Conservation (phyloP, 2,113 vertebrate species). For the Sinocyclocheilus grahami region DNA sequence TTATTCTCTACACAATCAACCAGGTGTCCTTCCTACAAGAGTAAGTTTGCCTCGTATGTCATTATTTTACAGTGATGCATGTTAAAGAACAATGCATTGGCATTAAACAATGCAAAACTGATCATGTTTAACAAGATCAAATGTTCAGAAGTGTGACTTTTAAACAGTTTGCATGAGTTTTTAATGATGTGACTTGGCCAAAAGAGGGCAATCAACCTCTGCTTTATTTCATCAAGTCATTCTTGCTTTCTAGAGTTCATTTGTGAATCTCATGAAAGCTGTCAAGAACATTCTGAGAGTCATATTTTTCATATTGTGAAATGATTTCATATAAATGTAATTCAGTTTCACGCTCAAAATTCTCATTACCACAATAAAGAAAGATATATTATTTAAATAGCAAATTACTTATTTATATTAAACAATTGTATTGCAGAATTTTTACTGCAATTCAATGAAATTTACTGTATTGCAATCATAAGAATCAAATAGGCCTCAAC, state of each 20-base stretch:
- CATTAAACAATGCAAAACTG: not conserved
- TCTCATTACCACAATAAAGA: not conserved
- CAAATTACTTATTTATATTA: not conserved
- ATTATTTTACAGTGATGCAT: too few species aligned
- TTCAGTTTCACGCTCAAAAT: not conserved
- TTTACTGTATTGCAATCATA: not conserved
- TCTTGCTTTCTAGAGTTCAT: not conserved
- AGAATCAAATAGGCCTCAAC: not conserved
- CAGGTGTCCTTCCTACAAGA: slow-evolving; percentile 73
- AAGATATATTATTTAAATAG: not conserved
- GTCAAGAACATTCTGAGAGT: too few species aligned
- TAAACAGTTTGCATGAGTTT: not conserved
- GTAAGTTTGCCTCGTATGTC: slow-evolving; percentile 75
- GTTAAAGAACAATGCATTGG: not conserved
- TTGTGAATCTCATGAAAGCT: not conserved
- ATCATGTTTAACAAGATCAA: not conserved
- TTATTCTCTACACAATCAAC: slow-evolving; percentile 77
- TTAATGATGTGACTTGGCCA: not conserved
- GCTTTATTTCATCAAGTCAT: not conserved
- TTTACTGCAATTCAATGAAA: not conserved
- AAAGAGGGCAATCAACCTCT: not conserved
- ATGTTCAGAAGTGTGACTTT: not conserved
- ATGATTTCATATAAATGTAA: not conserved
- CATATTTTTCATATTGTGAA: too few species aligned
- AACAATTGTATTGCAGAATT: not conserved